Percentiles rank a stretch among this genome's conserved stretches.
Conservation (phyloP, 2,113 vertebrate genomes). For the Ciconia stormi region DNA sequence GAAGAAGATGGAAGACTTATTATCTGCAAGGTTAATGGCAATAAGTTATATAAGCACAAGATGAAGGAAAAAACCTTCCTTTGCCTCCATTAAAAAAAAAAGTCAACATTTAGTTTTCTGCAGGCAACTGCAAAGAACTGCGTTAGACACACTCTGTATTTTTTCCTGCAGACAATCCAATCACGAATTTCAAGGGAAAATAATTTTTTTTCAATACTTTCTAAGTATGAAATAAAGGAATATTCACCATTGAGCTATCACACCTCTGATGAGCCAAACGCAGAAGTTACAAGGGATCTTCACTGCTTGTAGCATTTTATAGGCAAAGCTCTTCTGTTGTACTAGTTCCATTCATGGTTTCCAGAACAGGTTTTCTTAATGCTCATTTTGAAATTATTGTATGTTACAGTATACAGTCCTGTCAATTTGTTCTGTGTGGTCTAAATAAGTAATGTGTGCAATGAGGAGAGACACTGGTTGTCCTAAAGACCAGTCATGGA, state of each 20-base stretch:
- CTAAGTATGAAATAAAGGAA: not conserved
- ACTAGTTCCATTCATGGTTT: not conserved
- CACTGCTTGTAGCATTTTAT: not conserved
- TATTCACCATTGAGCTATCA: not conserved
- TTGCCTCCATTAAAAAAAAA: not conserved
- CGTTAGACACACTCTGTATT: not conserved
- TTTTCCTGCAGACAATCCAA: not conserved
- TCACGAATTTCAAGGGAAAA: not conserved
- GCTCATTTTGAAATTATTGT: not conserved
- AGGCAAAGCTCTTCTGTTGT: not conserved
- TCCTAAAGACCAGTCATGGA: not conserved
- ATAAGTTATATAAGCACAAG: constrained; percentile 51
- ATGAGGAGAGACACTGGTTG: not conserved
- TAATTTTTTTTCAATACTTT: not conserved
- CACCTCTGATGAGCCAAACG: not conserved
- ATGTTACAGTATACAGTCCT: not conserved
- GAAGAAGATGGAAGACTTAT: not conserved
- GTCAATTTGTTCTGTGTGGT: not conserved
- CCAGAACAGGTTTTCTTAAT: not conserved
- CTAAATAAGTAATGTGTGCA: not conserved
- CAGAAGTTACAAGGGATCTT: not conserved
- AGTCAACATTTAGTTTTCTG: not conserved
- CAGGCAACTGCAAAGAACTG: not conserved
- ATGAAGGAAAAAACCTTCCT: not conserved
- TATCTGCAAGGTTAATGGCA: constrained; percentile 42